Conservation (phyloP, 2,797 vertebrate species). For the Moxostoma hubbsi region DNA sequence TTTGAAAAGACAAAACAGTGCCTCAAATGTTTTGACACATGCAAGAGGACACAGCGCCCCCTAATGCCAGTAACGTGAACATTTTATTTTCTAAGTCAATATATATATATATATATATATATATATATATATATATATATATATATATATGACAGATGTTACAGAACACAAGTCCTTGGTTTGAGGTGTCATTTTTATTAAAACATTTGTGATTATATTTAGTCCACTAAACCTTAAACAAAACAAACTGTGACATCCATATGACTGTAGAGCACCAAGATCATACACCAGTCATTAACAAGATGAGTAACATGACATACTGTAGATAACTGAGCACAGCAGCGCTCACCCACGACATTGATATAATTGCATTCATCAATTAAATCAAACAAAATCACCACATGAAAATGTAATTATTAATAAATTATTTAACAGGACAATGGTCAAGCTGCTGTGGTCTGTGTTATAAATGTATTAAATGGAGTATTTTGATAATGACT, state of each 20-base stretch:
- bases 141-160: neutral
- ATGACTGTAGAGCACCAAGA: slow-evolving; percentile 1
- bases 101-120: too few species aligned
- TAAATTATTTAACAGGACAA: neutral
- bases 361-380: slow-evolving; percentile 2
- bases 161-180: neutral
- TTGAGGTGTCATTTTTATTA: slow-evolving; percentile 15
- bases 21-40: too few species aligned
- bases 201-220: slow-evolving; percentile 14
- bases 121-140: too few species aligned
- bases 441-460: neutral
- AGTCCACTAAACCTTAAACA: slow-evolving; percentile 8
- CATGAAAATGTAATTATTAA: too few species aligned
- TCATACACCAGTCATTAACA: slow-evolving; percentile 19
- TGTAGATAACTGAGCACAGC: neutral
- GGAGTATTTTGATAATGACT: neutral
- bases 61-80: neutral
- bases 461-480: neutral
- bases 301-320: neutral
- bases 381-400: neutral
- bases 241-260: neutral
- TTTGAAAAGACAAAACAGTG: neutral
- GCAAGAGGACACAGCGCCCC: neutral
- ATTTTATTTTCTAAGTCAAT: neutral
- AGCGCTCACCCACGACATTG: neutral